Percentiles rank a stretch among this genome's conserved stretches.
phyloP scores from a whole-genome alignment of 1,140 invertebrate species.

The Leptinotarsa texana region DNA sequence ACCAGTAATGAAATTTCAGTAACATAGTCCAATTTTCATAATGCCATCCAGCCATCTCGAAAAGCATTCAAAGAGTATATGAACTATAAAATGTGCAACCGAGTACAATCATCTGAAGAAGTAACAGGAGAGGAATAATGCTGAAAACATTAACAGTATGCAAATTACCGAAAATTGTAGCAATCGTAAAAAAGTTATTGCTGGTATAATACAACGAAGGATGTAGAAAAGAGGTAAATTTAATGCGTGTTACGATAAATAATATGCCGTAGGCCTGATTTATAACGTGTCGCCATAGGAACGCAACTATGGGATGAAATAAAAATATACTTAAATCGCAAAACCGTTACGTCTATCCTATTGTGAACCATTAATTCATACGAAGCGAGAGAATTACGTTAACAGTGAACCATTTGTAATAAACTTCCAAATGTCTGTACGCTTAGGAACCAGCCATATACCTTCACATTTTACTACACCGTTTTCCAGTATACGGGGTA shows the following conservation, averaged over 20 bases:
- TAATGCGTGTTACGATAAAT: slow-evolving; percentile 42
- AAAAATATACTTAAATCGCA: slow-evolving; percentile 9
- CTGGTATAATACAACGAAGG: slow-evolving; percentile 36
- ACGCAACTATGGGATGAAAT: slow-evolving; percentile 9
- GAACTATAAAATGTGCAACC: slow-evolving; percentile 47
- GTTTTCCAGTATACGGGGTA: no score
- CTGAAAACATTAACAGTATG: slow-evolving; percentile 43
- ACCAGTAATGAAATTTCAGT: background rate
- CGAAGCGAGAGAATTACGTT: slow-evolving; percentile 8
- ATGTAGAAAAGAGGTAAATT: slow-evolving; percentile 46
- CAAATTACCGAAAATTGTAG: slow-evolving; percentile 50
- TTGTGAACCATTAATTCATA: slow-evolving; percentile 21
- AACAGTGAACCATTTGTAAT: slow-evolving; percentile 3
- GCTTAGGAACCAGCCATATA: slow-evolving; percentile 4
- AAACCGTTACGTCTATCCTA: slow-evolving; percentile 17
- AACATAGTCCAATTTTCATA: slow-evolving; percentile 9
- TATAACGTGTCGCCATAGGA: slow-evolving; percentile 34
- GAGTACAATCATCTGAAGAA: slow-evolving; percentile 46
- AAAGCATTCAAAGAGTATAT: slow-evolving; percentile 26
- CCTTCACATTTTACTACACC: no score
- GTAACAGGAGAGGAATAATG: slow-evolving; percentile 31
- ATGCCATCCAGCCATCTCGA: background rate
- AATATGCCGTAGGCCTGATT: slow-evolving; percentile 36
- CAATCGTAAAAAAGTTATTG: slow-evolving; percentile 51
- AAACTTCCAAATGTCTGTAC: slow-evolving; percentile 10